phyloP scores from a whole-genome alignment of 2,113 vertebrate genomes.

The Riparia riparia region DNA sequence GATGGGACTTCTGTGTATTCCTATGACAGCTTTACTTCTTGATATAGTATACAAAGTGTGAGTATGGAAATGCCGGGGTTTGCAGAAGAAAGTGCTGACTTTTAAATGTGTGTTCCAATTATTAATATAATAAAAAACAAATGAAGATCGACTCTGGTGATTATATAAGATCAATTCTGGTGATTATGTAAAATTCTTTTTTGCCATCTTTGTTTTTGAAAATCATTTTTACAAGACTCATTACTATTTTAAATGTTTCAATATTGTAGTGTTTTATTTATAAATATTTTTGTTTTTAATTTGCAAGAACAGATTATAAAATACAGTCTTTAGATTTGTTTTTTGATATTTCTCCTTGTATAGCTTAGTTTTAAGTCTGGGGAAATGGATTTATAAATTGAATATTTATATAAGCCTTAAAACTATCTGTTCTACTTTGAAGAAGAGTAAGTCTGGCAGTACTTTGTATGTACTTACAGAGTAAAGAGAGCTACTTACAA shows the following conservation, averaged over 20 bases:
- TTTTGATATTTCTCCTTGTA: neutral
- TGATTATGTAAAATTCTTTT: neutral
- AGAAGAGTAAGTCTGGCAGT: constrained; percentile 10
- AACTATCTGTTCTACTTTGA: neutral
- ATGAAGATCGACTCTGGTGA: neutral
- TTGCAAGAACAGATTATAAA: neutral
- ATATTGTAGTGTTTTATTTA: neutral
- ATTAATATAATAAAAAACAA: neutral
- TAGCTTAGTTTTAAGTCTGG: neutral
- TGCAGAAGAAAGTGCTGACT: neutral
- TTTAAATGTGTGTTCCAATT: neutral
- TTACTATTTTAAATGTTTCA: neutral
- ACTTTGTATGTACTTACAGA: constrained; percentile 71
- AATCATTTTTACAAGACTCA: neutral
- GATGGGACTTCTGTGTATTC: constrained; percentile 94
- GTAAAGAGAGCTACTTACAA: constrained; percentile 93
- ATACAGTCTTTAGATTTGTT: neutral
- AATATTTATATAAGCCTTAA: neutral
- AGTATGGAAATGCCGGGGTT: constrained; percentile 69
- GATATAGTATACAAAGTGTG: constrained; percentile 96
- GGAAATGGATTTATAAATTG: neutral
- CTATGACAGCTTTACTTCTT: constrained; percentile 90
- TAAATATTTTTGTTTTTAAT: neutral
- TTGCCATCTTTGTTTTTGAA: neutral
- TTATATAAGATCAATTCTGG: neutral